Conservation (phyloP, 2,888 invertebrate species). For the Lottia scabra region DNA sequence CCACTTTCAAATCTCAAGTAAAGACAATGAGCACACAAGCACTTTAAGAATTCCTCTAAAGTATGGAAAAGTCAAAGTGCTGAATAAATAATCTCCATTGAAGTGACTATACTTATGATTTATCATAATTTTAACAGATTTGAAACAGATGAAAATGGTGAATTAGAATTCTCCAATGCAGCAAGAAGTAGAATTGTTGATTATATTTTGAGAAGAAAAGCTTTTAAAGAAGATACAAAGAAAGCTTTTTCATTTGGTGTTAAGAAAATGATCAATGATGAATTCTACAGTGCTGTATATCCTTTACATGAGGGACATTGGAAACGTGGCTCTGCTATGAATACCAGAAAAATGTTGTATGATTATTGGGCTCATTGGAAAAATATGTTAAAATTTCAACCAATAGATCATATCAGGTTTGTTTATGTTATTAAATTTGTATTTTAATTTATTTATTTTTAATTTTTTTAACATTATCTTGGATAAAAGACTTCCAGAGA, state of each 20-base stretch:
- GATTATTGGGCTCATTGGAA: conserved; percentile 86
- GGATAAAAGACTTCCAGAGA: too few species aligned
- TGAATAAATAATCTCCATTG: not conserved
- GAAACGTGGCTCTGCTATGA: conserved; percentile 58
- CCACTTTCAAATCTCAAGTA: too few species aligned
- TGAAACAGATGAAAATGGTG: conserved; percentile 78
- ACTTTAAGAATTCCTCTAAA: too few species aligned
- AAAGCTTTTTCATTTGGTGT: conserved; percentile 64
- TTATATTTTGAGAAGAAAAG: conserved; percentile 89
- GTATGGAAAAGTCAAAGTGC: too few species aligned
- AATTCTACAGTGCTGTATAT: conserved; percentile 60
- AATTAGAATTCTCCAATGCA: conserved; percentile 87
- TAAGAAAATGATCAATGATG: conserved; percentile 60
- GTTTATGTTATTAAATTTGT: too few species aligned
- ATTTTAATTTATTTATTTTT: too few species aligned
- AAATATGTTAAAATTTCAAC: conserved; percentile 87
- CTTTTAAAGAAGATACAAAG: conserved; percentile 75
- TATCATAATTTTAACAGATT: conserved; percentile 79
- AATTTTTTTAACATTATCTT: too few species aligned
- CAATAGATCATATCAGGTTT: conserved; percentile 84
- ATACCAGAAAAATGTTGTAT: conserved; percentile 75
- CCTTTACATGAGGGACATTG: conserved; percentile 68
- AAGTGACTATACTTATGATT: too few species aligned
- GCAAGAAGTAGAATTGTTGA: conserved; percentile 90
- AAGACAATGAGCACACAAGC: too few species aligned